Conservation (phyloP, 1,140 invertebrate genomes). For the Trichomalopsis sarcophagae region DNA sequence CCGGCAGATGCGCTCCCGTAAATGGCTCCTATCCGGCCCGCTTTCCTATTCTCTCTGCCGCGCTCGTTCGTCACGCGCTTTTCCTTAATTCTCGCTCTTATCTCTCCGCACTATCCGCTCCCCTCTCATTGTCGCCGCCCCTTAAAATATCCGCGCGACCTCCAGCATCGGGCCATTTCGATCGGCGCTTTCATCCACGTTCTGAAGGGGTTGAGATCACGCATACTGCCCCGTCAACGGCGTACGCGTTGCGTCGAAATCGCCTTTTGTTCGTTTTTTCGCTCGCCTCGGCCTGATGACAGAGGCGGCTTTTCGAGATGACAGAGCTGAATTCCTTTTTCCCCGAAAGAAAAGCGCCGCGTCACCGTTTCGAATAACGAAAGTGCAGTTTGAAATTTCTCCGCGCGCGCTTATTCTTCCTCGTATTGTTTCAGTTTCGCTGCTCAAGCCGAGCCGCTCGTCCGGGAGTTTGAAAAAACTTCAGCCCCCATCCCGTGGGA, state of each 20-base stretch:
- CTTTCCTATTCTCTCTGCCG: constrained; percentile 54
- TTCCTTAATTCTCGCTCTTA: constrained; percentile 15
- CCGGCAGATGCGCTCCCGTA: background rate
- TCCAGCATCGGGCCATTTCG: background rate
- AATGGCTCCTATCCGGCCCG: background rate
- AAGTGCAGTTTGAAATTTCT: constrained; percentile 65
- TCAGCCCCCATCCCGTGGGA: no score
- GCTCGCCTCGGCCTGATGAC: constrained; percentile 29
- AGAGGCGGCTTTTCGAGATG: constrained; percentile 47
- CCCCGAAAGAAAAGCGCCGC: constrained; percentile 48
- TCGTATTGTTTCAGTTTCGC: constrained; percentile 27
- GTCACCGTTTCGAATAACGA: constrained; percentile 52
- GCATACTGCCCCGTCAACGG: background rate
- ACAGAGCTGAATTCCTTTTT: constrained; percentile 46
- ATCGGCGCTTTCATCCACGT: background rate
- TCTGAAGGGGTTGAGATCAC: background rate
- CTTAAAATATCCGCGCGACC: background rate
- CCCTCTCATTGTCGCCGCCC: constrained; percentile 19
- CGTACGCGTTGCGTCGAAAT: constrained; percentile 28
- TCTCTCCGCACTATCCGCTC: background rate
- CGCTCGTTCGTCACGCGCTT: constrained; percentile 53
- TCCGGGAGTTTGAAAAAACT: no score
- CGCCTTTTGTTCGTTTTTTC: constrained; percentile 39
- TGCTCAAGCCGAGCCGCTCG: no score
- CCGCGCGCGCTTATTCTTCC: constrained; percentile 51